Conservation (phyloP, 2,888 invertebrate genomes). For the Agrotis exclamationis region DNA sequence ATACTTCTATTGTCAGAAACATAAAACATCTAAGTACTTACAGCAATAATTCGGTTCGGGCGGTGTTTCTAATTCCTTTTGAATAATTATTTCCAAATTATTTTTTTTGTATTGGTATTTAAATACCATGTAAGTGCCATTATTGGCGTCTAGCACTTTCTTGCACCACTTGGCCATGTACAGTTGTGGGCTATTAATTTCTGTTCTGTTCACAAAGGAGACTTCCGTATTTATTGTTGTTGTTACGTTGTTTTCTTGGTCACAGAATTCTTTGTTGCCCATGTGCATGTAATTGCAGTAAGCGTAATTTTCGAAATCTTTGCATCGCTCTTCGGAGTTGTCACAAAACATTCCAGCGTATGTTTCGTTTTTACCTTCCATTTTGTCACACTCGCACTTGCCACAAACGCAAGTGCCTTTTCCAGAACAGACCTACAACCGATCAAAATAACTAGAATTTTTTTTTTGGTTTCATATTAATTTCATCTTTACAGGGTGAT, state of each 20-base stretch:
- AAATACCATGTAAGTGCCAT: conserved; percentile 75
- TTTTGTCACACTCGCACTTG: conserved; percentile 91
- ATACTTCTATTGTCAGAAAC: no score
- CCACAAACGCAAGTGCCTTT: conserved; percentile 94
- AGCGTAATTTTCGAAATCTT: conserved; percentile 93
- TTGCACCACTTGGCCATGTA: conserved; percentile 75
- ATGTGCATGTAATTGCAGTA: conserved; percentile 86
- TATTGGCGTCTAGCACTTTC: conserved; percentile 62
- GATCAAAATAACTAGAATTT: neutral
- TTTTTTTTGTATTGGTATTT: conserved; percentile 73
- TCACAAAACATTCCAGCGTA: conserved; percentile 93
- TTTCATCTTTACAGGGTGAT: no score
- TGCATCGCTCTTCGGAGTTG: conserved; percentile 92
- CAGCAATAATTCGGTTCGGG: conserved; percentile 77
- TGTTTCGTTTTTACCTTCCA: conserved; percentile 77
- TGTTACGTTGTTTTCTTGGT: conserved; percentile 61
- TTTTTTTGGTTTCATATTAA: neutral
- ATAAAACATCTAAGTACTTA: conserved; percentile 70
- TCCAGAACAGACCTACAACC: conserved; percentile 80
- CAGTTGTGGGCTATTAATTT: conserved; percentile 69
- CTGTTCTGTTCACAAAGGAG: conserved; percentile 70
- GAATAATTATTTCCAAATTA: conserved; percentile 76
- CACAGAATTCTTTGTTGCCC: conserved; percentile 67
- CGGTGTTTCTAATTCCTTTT: conserved; percentile 76
- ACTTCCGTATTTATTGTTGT: conserved; percentile 58